Evolutionary conservation across 1,140 invertebrate genomes (phyloP), one percentile per base, ranked within the genome.

Genomic region (Adoxophyes honmai): DNA sequence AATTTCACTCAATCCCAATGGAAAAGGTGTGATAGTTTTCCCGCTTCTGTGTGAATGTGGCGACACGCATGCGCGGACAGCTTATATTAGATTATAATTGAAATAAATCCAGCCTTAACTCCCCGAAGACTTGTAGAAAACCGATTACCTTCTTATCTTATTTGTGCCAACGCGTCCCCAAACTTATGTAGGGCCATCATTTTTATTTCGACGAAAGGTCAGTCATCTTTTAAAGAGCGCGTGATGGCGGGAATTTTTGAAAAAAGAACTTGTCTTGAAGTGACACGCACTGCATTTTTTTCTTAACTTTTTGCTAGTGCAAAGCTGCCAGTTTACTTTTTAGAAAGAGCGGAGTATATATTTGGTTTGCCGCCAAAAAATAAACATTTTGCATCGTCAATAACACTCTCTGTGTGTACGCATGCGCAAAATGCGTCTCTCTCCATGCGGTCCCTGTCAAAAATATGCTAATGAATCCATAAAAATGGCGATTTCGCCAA

Each of bases 401-500:
- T 57, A 57, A 57, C 55, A 57, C 34, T 51, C 21, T 33, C 15
- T 34, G 16, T 8, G 16, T 59, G 67, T 37, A 52, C 81, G 83
- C 85, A 86, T 86, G 85, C 85, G 82, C 57, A 52, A 55, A 52
- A 37, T 62, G 64, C 61, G 57, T 51, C 42, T 58, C 52, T 16
- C 52, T 52, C 48, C 53, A 56, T 71, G 70, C 64, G 55, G 39
- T 66, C 64, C 60, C 79, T 81, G 82, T 86, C 85, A 85, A 75
- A 85, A 82, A 81, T 88, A 88, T 88, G 85, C 80, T 86, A 88
- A 88, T 88, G 86, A 82, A 80, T 82, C 81, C 73, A 86, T 83
- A 86, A 86, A 85, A 86, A 83, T n/a, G 73, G 65, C 72, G 67
- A 81, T 86, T 81, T 76, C 76, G 67, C 61, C 63, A 56, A 68